These are phyloP conservation scores for Eufriesea mexicana DNA, from an alignment of 1,140 invertebrate species.

Conservation along the genomic window DNA sequence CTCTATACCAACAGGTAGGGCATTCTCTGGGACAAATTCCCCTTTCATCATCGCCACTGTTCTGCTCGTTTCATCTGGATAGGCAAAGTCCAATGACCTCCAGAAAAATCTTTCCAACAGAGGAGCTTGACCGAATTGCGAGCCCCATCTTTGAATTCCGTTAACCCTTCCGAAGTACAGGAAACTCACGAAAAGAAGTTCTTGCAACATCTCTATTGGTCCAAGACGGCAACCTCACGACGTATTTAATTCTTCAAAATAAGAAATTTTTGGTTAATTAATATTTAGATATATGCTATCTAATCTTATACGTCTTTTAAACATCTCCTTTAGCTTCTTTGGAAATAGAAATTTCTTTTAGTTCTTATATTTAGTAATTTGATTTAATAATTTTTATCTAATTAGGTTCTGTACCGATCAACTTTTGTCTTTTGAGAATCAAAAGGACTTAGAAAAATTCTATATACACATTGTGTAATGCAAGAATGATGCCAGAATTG, in stretches of 20 bases:
- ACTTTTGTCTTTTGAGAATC: no score
- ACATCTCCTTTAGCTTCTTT: no score
- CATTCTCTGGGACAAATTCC: constrained; percentile 88
- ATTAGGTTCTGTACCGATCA: no score
- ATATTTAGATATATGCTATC: no score
- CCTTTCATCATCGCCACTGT: constrained; percentile 85
- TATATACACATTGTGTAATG: no score
- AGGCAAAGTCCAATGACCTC: constrained; percentile 89
- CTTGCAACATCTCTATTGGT: neutral
- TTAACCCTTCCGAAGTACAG: constrained; percentile 22
- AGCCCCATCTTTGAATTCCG: constrained; percentile 58
- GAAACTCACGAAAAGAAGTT: constrained; percentile 12
- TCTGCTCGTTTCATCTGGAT: constrained; percentile 84
- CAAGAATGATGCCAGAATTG: no score
- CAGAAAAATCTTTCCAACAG: constrained; percentile 88
- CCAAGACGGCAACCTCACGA: neutral
- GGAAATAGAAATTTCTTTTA: no score
- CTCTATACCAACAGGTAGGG: constrained; percentile 90
- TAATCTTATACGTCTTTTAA: no score
- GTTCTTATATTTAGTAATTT: no score
- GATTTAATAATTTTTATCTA: no score
- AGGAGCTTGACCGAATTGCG: constrained; percentile 75
- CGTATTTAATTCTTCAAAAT: neutral
- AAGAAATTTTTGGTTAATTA: neutral
- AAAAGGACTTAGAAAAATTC: no score